Conservation (phyloP, 2,797 vertebrate genomes). For the Rhinogobio ventralis region DNA sequence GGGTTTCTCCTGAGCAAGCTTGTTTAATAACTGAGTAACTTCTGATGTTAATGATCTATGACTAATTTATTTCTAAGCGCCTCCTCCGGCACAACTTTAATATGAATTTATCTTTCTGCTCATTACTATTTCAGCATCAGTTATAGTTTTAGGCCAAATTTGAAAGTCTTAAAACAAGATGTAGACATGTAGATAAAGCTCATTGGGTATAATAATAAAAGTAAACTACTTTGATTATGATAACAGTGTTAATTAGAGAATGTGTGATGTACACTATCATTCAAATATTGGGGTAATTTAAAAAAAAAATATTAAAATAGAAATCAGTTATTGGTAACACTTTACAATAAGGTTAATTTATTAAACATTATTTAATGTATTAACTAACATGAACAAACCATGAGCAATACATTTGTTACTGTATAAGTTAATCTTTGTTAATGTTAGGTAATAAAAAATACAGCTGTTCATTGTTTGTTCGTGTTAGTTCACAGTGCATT, state of each 20-base stretch:
- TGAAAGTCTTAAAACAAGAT: neutral
- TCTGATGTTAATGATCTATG: conserved; percentile 33
- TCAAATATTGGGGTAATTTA: neutral
- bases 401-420: too few species aligned
- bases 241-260: neutral
- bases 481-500: too few species aligned
- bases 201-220: neutral
- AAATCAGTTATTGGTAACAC: neutral
- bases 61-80: conserved; percentile 28
- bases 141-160: conserved; percentile 3
- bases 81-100: conserved; percentile 12
- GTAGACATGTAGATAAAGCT: neutral
- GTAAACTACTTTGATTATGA: neutral
- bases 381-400: too few species aligned
- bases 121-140: conserved; percentile 24
- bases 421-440: too few species aligned
- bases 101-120: conserved; percentile 10
- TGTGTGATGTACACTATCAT: neutral
- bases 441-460: too few species aligned
- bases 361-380: too few species aligned
- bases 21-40: conserved; percentile 35
- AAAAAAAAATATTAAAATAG: neutral
- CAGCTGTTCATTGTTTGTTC: too few species aligned
- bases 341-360: too few species aligned
- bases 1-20: conserved; percentile 6